Conservation (phyloP, 2,113 vertebrate genomes). For the Puma concolor region DNA sequence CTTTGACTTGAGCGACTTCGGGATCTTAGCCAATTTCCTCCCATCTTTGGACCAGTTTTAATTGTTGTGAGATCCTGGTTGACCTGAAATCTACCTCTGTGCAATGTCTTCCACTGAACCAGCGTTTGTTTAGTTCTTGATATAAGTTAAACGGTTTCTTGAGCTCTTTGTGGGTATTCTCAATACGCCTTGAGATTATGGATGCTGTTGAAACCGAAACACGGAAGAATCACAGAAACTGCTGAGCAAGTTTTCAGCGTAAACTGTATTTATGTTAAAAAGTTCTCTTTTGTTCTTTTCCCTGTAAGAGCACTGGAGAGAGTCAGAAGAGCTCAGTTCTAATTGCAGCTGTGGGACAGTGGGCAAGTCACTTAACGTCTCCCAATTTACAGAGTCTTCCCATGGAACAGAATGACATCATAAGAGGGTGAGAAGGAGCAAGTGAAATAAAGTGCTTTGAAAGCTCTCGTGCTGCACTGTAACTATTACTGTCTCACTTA, state of each 20-base stretch:
- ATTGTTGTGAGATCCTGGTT: neutral
- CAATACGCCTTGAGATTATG: conserved; percentile 46
- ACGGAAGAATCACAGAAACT: neutral
- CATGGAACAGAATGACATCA: neutral
- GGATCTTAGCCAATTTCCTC: neutral
- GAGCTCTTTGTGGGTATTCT: conserved; percentile 38
- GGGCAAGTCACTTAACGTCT: conserved; percentile 65
- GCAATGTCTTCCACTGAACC: neutral
- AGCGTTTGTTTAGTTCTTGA: neutral
- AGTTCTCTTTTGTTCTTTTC: neutral
- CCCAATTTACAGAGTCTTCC: neutral
- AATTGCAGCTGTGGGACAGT: conserved; percentile 38
- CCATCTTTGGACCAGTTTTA: neutral
- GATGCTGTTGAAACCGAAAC: conserved; percentile 54
- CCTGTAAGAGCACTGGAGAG: conserved; percentile 66
- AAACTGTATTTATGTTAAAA: conserved; percentile 1
- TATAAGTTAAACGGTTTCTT: conserved; percentile 50
- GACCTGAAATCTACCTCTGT: neutral
- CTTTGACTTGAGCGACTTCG: neutral
- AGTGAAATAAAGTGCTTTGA: neutral
- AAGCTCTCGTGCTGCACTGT: neutral
- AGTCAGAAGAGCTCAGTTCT: conserved; percentile 47
- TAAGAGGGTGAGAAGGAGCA: neutral
- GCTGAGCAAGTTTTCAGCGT: neutral
- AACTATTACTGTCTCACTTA: neutral